phyloP scores from a whole-genome alignment of 2,797 vertebrate genomes.

The Pterois miles region DNA sequence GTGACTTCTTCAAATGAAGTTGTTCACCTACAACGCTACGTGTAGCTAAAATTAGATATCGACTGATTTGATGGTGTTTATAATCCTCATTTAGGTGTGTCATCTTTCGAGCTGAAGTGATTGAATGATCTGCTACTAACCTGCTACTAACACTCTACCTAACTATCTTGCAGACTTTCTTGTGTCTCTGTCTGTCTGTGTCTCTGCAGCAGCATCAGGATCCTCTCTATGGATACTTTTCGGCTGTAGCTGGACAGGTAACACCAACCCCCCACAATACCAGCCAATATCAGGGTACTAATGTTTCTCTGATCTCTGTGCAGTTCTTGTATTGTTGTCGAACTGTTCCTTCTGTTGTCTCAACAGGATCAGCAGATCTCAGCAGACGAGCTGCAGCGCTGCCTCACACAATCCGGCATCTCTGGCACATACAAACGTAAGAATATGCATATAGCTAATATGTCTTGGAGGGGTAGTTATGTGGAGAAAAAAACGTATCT shows the following conservation, averaged over 20 bases:
- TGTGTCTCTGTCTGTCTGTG: constrained; percentile 9
- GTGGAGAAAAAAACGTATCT: no score
- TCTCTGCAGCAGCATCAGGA: constrained; percentile 89
- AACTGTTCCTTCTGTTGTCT: neutral
- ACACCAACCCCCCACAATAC: neutral
- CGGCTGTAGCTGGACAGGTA: constrained; percentile 93
- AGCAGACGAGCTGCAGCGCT: constrained; percentile 93
- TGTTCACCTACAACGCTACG: no score
- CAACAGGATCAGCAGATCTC: constrained; percentile 94
- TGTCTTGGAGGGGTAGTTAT: no score
- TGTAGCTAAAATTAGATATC: no score
- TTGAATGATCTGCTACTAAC: neutral
- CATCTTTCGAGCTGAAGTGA: neutral
- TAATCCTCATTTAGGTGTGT: no score
- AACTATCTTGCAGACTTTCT: neutral
- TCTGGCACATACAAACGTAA: constrained; percentile 93
- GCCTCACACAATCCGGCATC: constrained; percentile 93
- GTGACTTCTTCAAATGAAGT: no score
- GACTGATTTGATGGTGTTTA: neutral
- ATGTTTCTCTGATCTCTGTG: neutral
- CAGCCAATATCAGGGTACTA: no score
- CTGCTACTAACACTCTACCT: neutral
- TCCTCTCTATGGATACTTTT: constrained; percentile 92
- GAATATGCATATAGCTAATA: constrained; percentile 49
- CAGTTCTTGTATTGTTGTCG: neutral